A percentile compares a stretch with the other conserved stretches of the same genome.
Evolutionary conservation across 2,888 invertebrate genomes (phyloP).

Genomic region (Lobophora halterata): DNA sequence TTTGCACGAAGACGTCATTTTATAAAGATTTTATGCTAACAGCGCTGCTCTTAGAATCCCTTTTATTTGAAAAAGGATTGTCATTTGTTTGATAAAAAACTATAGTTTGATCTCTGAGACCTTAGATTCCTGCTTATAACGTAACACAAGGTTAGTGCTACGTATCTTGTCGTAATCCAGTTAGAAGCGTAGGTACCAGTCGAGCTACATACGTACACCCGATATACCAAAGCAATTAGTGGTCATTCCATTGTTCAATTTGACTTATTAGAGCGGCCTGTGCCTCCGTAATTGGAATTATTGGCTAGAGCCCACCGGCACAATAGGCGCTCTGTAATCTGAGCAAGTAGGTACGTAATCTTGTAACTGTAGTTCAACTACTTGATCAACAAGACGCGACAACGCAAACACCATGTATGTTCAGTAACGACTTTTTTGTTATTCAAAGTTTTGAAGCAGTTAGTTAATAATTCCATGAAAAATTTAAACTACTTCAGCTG

Average conservation of each 20-base stretch:
- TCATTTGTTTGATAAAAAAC: too few relatives aligned
- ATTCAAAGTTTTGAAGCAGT: too few relatives aligned
- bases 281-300: slow-evolving; percentile 63
- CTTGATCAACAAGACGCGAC: slow-evolving; percentile 5
- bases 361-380: slow-evolving; percentile 29
- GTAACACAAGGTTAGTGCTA: slow-evolving; percentile 12
- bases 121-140: not conserved
- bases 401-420: not conserved
- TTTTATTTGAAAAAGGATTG: too few relatives aligned
- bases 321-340: slow-evolving; percentile 41
- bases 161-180: slow-evolving; percentile 25
- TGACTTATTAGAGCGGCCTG: slow-evolving; percentile 63
- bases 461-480: not conserved
- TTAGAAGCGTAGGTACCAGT: slow-evolving; percentile 14
- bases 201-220: slow-evolving; percentile 6
- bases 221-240: slow-evolving; percentile 55
- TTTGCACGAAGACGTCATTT: slow-evolving; percentile 36
- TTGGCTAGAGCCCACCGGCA: slow-evolving; percentile 39
- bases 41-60: slow-evolving; percentile 11
- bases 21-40: slow-evolving; percentile 19
- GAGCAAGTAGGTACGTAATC: slow-evolving; percentile 36
- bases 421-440: too few relatives aligned
- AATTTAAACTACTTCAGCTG: slow-evolving; percentile 2
- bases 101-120: too few relatives aligned
- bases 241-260: slow-evolving; percentile 65